Evolutionary conservation across 64 coral and sea anemone species (phyloP).

Genomic region (Montipora efflorescens): DNA sequence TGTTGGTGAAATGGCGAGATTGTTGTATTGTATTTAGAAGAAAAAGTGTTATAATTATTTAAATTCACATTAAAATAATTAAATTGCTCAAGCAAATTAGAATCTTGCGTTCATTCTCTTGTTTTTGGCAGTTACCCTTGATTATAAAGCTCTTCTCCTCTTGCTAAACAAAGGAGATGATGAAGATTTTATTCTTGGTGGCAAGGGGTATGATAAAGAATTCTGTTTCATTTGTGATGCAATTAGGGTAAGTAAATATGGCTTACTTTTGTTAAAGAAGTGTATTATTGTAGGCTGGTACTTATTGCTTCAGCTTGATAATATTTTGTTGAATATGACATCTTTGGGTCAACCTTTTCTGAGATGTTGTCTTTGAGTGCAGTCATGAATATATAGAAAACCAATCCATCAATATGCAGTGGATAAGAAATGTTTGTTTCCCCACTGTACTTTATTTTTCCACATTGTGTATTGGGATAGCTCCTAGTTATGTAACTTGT

Average conservation of each 20-base stretch:
- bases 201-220: slow-evolving; percentile 36
- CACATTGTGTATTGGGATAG: no score
- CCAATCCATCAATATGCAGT: not conserved
- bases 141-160: slow-evolving; percentile 56
- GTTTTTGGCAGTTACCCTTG: slow-evolving; percentile 47
- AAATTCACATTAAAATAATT: not conserved
- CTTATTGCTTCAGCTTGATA: not conserved
- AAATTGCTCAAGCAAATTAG: not conserved
- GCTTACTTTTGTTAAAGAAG: not conserved
- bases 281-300: not conserved
- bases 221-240: slow-evolving; percentile 52
- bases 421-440: not conserved
- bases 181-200: slow-evolving; percentile 38
- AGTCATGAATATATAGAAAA: not conserved
- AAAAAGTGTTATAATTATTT: not conserved
- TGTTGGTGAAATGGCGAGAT: not conserved
- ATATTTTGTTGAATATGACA: not conserved
- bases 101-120: not conserved
- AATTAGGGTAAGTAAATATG: not conserved
- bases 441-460: not conserved
- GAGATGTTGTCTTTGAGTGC: not conserved
- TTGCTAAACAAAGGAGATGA: slow-evolving; percentile 42
- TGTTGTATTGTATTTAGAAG: not conserved
- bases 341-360: not conserved
- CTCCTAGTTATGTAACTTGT: no score